These are phyloP conservation scores for Synergus japonicus DNA, from an alignment of 2,888 invertebrate genomes.

Conservation along the genomic window DNA sequence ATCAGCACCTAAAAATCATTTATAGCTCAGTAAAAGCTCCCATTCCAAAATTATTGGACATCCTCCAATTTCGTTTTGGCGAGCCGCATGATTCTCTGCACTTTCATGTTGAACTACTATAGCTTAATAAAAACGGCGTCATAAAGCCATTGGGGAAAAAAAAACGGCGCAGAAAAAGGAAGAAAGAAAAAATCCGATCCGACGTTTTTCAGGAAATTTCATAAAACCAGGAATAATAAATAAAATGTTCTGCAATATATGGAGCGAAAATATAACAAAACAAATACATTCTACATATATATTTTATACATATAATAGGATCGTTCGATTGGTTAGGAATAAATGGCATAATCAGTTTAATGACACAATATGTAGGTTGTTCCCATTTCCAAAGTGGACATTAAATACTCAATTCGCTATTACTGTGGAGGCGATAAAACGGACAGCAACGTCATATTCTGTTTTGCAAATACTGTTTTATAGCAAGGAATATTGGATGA, in stretches of 20 bases:
- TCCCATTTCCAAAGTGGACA: conserved; percentile 12
- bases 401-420: not conserved
- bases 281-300: not conserved
- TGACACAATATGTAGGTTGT: not conserved
- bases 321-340: conserved; percentile 11
- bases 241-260: not conserved
- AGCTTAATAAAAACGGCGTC: not conserved
- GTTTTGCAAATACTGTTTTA: conserved; percentile 14
- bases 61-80: conserved; percentile 8
- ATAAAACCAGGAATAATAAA: conserved; percentile 4
- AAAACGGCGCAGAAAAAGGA: not conserved
- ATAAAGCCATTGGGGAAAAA: not conserved
- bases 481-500: conserved; percentile 12
- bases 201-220: not conserved
- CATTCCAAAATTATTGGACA: conserved; percentile 6
- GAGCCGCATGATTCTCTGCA: not conserved
- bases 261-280: not conserved
- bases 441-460: not conserved
- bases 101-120: not conserved
- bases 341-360: not conserved
- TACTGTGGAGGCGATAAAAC: not conserved
- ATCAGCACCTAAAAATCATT: conserved; percentile 10
- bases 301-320: not conserved
- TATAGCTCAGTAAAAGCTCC: not conserved
- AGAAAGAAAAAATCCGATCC: not conserved